phyloP scores from a whole-genome alignment of 2,888 invertebrate species.

The Drosophila picticornis region DNA sequence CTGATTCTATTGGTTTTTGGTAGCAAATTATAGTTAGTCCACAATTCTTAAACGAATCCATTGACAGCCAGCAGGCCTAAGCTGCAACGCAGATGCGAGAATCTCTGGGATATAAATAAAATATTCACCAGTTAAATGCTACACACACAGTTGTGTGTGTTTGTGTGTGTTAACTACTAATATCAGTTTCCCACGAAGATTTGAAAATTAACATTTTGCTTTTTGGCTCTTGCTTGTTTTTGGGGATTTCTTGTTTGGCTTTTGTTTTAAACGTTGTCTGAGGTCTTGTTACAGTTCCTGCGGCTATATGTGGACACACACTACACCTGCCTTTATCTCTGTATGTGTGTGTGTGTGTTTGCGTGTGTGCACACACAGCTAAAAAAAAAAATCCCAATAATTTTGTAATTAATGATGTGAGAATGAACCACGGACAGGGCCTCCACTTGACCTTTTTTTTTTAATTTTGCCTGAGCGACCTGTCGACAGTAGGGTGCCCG shows the following conservation, averaged over 20 bases:
- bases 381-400: constrained; percentile 67
- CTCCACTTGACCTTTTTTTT: constrained; percentile 65
- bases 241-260: constrained; percentile 7
- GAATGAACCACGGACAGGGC: constrained; percentile 72
- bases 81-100: constrained; percentile 15
- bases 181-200: constrained; percentile 82
- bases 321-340: constrained; percentile 51
- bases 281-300: constrained; percentile 76
- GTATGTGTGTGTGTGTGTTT: constrained; percentile 8
- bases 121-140: constrained; percentile 39
- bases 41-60: constrained; percentile 68
- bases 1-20: background rate
- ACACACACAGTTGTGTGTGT: constrained; percentile 24
- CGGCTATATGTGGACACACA: constrained; percentile 60
- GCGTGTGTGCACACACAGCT: background rate
- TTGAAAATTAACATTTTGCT: constrained; percentile 80
- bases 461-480: constrained; percentile 42
- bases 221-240: constrained; percentile 36
- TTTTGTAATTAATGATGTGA: constrained; percentile 83
- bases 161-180: constrained; percentile 64
- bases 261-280: constrained; percentile 43
- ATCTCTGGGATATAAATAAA: constrained; percentile 23
- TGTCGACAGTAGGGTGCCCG: constrained; percentile 72
- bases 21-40: constrained; percentile 52
- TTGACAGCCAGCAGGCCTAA: constrained; percentile 68